Evolutionary conservation across 23 tunicate species (phyloP), one percentile per base, ranked within the genome.

Genomic region (Corella eumyota): DNA sequence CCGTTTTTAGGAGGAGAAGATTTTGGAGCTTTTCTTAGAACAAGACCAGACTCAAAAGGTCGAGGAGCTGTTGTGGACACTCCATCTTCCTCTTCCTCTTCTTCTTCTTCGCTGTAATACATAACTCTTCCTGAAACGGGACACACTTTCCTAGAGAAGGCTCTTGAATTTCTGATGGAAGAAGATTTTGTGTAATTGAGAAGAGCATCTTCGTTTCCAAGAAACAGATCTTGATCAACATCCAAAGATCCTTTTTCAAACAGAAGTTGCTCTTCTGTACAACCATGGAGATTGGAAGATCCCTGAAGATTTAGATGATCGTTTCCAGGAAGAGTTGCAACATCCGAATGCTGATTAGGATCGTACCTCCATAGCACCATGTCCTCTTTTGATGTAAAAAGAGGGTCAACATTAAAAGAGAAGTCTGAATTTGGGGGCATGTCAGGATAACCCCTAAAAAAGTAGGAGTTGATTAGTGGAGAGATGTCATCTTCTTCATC

Each of bases 401-500:
- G 26, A 1, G 58, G 71, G n/a, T 66, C 59, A 25, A 23, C 27
- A 52, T 17, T 21, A 25, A 51, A n/a, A 19, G 27, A 5, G 30
- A 33, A 24, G 51, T 40, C 25, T 6, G 40, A 21, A 2, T 51
- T n/a, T 2, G 30, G 30, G n/a, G n/a, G n/a, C n/a, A n/a, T n/a
- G 30, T 54, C 60, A 24, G 29, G 33, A 29, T 20, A 33, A 4
- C 56, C 32, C 56, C 38, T 24, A 44, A 70, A 38, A 61, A 74
- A 50, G 40, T n/a, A 62, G 17, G 68, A 62, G 3, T 51, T 62
- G 51, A 38, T 52, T 9, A 62, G 30, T 19, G 68, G 68, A n/a
- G 68, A 62, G 24, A 62, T 51, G 53, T 62, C 68, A 31, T 77
- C 85, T n/a, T n/a, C n/a, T 44, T 85, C 95, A 33, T 85, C 95